Base-by-base conservation (phyloP, 2,797 vertebrate genomes). In the Cyprinella venusta region DNA sequence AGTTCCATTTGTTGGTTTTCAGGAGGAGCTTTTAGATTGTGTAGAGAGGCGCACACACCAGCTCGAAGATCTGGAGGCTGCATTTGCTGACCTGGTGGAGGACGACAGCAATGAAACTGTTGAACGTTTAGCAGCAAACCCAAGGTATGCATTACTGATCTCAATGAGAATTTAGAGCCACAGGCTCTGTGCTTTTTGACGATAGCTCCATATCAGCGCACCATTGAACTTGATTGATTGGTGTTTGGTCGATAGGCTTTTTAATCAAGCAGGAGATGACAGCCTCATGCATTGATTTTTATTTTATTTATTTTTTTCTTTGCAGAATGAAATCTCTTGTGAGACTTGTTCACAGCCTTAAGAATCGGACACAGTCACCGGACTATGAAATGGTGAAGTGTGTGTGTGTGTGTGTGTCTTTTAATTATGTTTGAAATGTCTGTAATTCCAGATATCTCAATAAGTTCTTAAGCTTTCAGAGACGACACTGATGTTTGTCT, bases 331-430 rank as follows among this genome's bases (percentile, higher is more conserved):
- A 93, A 64, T 91, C 94, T 50, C 92, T 99, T 30, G 50, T 89
- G 75, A 92, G 88, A 2, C 95, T 99, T 85, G 94, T 99, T 85
- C 94, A 91, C 85, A 97, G 96, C 92, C 90, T 99, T 90, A 98
- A 97, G 93, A 92, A 86, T 15, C 94, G 96, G 84, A 94, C 94
- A 88, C 91, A 93, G 61, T 91, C 89, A 7, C 96, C 97, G 0
- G 98, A 99, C 90, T 99, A 99, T 21, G 97, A 99, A 94, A 98
- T 99, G 97, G 98, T 98, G 91, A 74, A 38, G 15, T 21, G 4
- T 72, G 88, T 72, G 10, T 21, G 38, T 0, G 9, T 74, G 52
- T 83, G 2, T 40, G 7, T 30, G 5, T 72, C 6, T 24, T 38
- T 56, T n/a, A 54, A 56, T 38, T 21, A 72, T 74, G 71, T n/a